Conservation (phyloP, 2,797 vertebrate genomes). For the Galago senegalensis region DNA sequence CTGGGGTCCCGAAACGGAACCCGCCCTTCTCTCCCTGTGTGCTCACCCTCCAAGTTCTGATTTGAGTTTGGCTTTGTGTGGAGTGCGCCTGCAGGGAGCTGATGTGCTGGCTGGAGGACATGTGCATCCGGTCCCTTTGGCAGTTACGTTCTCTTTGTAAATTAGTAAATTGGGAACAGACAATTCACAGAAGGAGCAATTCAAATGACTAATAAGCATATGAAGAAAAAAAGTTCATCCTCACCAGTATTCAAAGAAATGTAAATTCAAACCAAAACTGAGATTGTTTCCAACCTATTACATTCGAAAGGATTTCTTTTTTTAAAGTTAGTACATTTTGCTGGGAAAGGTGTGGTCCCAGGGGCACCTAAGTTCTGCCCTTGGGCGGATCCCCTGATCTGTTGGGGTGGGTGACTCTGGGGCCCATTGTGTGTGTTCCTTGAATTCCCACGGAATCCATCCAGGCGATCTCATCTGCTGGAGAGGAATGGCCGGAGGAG, state of each 20-base stretch:
- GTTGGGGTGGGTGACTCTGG: not conserved
- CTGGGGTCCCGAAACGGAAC: not conserved
- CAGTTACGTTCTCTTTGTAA: conserved; percentile 72
- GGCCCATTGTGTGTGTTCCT: not conserved
- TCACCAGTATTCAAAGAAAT: conserved; percentile 70
- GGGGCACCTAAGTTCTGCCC: not conserved
- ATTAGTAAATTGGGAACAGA: conserved; percentile 84
- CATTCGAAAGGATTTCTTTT: conserved; percentile 38
- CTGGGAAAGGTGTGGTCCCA: not conserved
- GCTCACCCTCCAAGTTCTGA: not conserved
- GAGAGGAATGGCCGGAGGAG: not conserved
- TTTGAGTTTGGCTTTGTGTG: conserved; percentile 55
- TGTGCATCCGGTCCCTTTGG: conserved; percentile 70
- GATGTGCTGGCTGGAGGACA: conserved; percentile 60
- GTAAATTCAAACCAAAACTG: conserved; percentile 72
- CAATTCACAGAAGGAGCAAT: conserved; percentile 71
- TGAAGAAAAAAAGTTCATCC: conserved; percentile 51
- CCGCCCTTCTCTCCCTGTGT: not conserved
- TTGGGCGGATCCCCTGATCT: not conserved
- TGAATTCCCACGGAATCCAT: not conserved
- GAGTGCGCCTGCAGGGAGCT: conserved; percentile 61
- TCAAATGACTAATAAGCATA: conserved; percentile 72
- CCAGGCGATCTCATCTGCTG: not conserved
- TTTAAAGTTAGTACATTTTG: not conserved
- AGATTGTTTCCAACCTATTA: conserved; percentile 48